A percentile compares a stretch with the other conserved stretches of the same genome.
phyloP scores from a whole-genome alignment of 2,888 invertebrate genomes.

The Drosophila helvetica region DNA sequence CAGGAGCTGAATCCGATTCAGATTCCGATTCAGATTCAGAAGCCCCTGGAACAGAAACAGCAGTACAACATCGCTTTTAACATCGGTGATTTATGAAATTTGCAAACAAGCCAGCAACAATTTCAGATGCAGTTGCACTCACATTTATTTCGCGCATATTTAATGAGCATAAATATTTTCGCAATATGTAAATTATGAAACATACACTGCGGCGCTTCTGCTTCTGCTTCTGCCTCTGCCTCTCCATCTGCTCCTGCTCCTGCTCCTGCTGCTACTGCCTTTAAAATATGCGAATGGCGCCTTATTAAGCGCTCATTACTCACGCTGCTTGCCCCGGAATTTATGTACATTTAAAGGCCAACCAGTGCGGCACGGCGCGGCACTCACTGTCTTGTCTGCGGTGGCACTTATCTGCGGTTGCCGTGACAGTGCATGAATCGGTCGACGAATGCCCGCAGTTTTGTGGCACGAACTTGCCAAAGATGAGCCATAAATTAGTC shows the following conservation, averaged over 20 bases:
- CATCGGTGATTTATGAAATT: constrained; percentile 71
- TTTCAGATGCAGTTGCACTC: constrained; percentile 40
- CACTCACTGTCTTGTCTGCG: constrained; percentile 28
- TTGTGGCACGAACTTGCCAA: constrained; percentile 53
- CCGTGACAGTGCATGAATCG: constrained; percentile 54
- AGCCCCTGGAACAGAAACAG: constrained; percentile 13
- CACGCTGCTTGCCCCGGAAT: constrained; percentile 40
- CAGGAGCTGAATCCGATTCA: constrained; percentile 6
- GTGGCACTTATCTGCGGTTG: constrained; percentile 58
- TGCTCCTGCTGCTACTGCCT: neutral
- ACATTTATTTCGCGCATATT: constrained; percentile 51
- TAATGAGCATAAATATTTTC: constrained; percentile 64
- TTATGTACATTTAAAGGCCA: constrained; percentile 32
- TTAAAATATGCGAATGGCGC: constrained; percentile 54
- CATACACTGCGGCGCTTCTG: constrained; percentile 37
- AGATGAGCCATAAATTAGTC: constrained; percentile 45
- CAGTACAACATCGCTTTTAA: constrained; percentile 53
- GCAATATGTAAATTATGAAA: constrained; percentile 55
- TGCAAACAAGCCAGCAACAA: constrained; percentile 40
- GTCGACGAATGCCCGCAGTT: constrained; percentile 47
- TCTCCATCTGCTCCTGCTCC: constrained; percentile 4
- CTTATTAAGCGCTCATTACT: constrained; percentile 73
- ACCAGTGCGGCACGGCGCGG: neutral
- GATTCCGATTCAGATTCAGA: constrained; percentile 8
- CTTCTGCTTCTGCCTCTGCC: neutral